Evolutionary conservation across 2,797 vertebrate species (phyloP).

Genomic region (Mus minutoides): DNA sequence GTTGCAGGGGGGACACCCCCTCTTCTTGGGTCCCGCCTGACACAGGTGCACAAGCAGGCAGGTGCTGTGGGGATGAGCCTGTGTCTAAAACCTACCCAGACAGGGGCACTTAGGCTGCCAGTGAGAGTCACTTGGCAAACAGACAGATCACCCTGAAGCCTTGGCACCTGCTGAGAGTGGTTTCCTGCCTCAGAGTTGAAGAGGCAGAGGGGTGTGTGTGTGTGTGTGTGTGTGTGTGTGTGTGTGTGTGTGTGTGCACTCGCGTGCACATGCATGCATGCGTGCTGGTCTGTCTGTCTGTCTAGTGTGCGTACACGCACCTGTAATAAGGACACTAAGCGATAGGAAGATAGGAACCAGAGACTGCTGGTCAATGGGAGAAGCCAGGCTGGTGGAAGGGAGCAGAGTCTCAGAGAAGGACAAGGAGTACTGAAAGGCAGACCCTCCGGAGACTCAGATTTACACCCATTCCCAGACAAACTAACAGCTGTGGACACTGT

Average conservation of each 20-base stretch:
- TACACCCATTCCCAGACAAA: not conserved
- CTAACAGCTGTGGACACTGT: fast-evolving
- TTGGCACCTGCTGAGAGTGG: not conserved
- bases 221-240: fast-evolving
- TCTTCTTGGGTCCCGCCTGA: not conserved
- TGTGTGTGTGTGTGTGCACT: no score
- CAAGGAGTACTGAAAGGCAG: not conserved
- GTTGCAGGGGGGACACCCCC: not conserved
- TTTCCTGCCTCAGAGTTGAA: not conserved
- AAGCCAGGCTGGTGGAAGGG: not conserved
- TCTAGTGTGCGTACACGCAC: not conserved
- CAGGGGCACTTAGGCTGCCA: not conserved
- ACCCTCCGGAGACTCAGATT: not conserved
- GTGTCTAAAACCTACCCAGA: not conserved
- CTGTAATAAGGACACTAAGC: not conserved
- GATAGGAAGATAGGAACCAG: not conserved
- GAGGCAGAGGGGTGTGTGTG: not conserved
- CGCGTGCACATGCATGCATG: no score
- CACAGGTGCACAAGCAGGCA: not conserved
- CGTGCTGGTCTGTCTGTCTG: no score
- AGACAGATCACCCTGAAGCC: not conserved
- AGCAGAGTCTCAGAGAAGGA: not conserved
- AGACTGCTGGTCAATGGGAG: not conserved
- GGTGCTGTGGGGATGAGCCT: not conserved
- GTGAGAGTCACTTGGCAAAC: not conserved